Evolutionary conservation across 1,140 invertebrate genomes (phyloP), one percentile per base, ranked within the genome.

Genomic region (Caenorhabditis latens): DNA sequence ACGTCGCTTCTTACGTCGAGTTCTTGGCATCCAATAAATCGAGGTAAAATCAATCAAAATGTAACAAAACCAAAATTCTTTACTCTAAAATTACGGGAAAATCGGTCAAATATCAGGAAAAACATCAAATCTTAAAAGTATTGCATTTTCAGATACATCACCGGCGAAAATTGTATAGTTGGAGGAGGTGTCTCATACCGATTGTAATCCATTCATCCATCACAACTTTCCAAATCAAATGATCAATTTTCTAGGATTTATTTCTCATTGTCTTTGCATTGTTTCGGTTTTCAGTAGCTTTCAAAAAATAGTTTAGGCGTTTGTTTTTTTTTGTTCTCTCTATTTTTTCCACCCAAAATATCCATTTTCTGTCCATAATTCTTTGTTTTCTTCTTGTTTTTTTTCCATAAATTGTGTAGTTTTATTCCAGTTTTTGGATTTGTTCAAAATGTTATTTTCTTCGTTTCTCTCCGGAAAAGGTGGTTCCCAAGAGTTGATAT

Each of bases 161-260:
- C 75, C 16, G 86, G 86, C 6, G 86, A 86, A 32, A 86, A 83
- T 55, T 40, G 75, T n/a, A 86, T 86, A 9, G 82, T 86, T 32
- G 71, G 71, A 6, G 86, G 86, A 8, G 86, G 86, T 32, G 86
- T 86, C 6, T 86, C 86, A 19, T 86, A 83, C 48, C 75, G 86
- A 83, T 57, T 86, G 32, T 86, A 71, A 55, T 21, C 40, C 21
- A 2, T 13, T 53, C 32, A 32, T 32, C 32, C 32, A 32, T 32
- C 32, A 32, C 32, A 32, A 32, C 32, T 32, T 32, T 32, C 32
- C 32, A 32, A 32, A 32, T 32, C 32, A 32, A 32, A 8, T 63
- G 13, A 4, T 55, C 46, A 19, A n/a, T 82, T 42, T 65, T 84
- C 40, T 75, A 71, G 48, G 40, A 42, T 57, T 85, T 85, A 13